Evolutionary conservation across 1,140 invertebrate species (phyloP).

Genomic region (Procambarus clarkii): DNA sequence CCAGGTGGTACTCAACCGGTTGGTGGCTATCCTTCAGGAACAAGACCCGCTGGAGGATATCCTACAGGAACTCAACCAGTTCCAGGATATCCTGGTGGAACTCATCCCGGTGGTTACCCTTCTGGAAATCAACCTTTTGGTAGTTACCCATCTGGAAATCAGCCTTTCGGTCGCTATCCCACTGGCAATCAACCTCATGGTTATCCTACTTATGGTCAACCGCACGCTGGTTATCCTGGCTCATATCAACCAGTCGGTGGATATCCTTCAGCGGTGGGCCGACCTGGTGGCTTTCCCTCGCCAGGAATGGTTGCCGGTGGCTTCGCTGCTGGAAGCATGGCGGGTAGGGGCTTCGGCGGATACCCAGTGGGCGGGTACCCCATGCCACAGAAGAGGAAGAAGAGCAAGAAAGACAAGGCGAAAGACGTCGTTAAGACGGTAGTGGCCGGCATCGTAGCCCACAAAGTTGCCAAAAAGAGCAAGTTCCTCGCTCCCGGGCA

Average conservation of each 20-base stretch:
- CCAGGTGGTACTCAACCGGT: neutral
- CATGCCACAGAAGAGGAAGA: constrained; percentile 48
- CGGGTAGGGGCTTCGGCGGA: constrained; percentile 19
- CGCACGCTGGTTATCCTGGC: neutral
- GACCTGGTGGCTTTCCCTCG: neutral
- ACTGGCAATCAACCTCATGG: neutral
- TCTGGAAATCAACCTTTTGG: constrained; percentile 6
- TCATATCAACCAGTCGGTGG: neutral
- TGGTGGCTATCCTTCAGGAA: neutral
- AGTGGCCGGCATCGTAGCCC: constrained; percentile 3
- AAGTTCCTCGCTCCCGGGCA: constrained; percentile 48
- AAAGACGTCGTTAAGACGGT: constrained; percentile 22
- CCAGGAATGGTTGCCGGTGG: neutral
- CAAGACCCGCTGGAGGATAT: constrained; percentile 23
- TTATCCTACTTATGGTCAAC: neutral
- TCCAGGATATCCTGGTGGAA: constrained; percentile 7
- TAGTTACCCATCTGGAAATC: constrained; percentile 15
- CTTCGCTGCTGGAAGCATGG: neutral
- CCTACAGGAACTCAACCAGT: constrained; percentile 14
- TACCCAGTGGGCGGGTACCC: constrained; percentile 57
- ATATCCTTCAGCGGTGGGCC: neutral
- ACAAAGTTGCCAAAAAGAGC: constrained; percentile 46
- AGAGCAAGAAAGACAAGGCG: constrained; percentile 50
- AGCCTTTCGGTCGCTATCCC: neutral
- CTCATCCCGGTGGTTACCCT: constrained; percentile 6